These are phyloP conservation scores for Myoxocephalus aenaeus DNA, from an alignment of 2,797 vertebrate species.

Conservation along the genomic window DNA sequence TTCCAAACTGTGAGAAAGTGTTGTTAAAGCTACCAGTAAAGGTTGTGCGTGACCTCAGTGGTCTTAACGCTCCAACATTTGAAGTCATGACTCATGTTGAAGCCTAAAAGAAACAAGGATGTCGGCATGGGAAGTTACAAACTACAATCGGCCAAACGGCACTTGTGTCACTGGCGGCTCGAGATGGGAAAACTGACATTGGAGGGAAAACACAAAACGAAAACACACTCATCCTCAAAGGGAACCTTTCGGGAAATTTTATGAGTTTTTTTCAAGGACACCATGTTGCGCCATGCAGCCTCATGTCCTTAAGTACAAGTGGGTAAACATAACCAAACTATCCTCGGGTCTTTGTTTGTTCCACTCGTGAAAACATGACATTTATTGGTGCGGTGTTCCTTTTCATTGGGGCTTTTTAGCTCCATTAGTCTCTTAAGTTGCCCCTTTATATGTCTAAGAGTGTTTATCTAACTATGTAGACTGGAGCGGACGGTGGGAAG, in stretches of 20 bases:
- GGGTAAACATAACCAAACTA: constrained; percentile 73
- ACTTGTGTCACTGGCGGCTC: constrained; percentile 31
- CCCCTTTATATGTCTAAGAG: constrained; percentile 72
- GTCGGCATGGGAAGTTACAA: constrained; percentile 22
- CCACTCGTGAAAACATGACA: constrained; percentile 71
- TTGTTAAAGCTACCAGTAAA: constrained; percentile 5
- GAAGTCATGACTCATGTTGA: constrained; percentile 52
- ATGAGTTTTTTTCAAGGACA: constrained; percentile 51
- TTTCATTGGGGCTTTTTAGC: constrained; percentile 86
- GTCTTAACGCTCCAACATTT: constrained; percentile 8
- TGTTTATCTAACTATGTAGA: constrained; percentile 77
- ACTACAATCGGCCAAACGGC: constrained; percentile 42
- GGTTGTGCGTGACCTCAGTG: constrained; percentile 24
- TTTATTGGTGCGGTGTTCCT: constrained; percentile 80
- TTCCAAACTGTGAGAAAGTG: not conserved
- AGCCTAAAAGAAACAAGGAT: constrained; percentile 21
- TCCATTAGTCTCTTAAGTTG: constrained; percentile 80
- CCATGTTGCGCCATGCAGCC: constrained; percentile 38
- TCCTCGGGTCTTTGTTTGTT: constrained; percentile 71
- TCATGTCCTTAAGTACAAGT: constrained; percentile 57
- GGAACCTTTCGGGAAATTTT: constrained; percentile 55
- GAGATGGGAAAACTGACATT: constrained; percentile 49
- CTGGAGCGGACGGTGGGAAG: constrained; percentile 42
- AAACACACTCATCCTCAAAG: constrained; percentile 37
- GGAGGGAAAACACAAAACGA: constrained; percentile 18